phyloP scores from a whole-genome alignment of 2,797 vertebrate genomes.

The Aplochiton taeniatus region DNA sequence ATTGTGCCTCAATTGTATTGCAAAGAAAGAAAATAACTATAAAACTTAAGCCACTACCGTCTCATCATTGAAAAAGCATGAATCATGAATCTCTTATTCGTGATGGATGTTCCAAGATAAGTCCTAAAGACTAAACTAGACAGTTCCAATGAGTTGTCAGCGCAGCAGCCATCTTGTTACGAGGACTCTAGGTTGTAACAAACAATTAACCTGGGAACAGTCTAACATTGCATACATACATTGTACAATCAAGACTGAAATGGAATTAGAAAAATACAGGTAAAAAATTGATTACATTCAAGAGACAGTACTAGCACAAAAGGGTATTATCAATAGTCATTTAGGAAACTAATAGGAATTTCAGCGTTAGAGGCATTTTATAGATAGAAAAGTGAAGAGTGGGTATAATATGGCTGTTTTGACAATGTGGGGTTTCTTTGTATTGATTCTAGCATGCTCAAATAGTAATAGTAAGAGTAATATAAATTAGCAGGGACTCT shows the following conservation, averaged over 20 bases:
- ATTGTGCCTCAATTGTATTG: constrained; percentile 61
- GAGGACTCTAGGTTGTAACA: constrained; percentile 63
- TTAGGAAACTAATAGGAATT: constrained; percentile 79
- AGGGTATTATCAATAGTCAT: constrained; percentile 75
- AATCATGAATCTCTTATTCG: constrained; percentile 43
- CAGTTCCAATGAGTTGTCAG: constrained; percentile 51
- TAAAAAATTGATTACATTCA: constrained; percentile 88
- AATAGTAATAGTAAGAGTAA: constrained; percentile 26
- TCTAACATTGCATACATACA: constrained; percentile 77
- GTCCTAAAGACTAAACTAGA: constrained; percentile 52
- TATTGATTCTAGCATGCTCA: constrained; percentile 57
- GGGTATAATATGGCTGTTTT: constrained; percentile 68
- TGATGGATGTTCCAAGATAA: constrained; percentile 47
- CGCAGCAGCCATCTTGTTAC: constrained; percentile 57
- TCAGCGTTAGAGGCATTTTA: constrained; percentile 77
- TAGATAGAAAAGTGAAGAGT: constrained; percentile 74
- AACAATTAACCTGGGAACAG: constrained; percentile 70
- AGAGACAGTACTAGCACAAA: constrained; percentile 86
- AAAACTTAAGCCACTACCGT: constrained; percentile 52
- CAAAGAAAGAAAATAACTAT: constrained; percentile 48
- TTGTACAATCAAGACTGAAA: constrained; percentile 78
- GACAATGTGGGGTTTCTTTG: constrained; percentile 59
- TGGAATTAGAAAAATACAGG: constrained; percentile 86
- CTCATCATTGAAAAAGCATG: constrained; percentile 53
- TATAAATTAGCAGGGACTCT: too few species aligned